These are phyloP conservation scores for Sphyrna mokarran DNA, from an alignment of 2,113 vertebrate species.

Conservation along the genomic window DNA sequence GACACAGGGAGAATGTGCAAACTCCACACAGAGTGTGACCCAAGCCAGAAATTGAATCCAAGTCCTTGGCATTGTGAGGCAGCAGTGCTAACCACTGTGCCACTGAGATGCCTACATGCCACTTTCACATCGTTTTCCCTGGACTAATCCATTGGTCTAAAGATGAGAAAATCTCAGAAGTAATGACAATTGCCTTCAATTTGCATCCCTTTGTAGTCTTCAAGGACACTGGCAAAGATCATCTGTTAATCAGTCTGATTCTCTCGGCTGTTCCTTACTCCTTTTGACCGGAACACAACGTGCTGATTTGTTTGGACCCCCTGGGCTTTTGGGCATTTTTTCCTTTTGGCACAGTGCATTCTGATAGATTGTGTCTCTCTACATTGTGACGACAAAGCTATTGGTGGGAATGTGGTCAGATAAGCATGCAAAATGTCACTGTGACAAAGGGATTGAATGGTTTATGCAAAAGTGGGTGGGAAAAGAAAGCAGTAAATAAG, in stretches of 20 bases:
- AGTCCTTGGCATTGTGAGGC: too few relatives aligned
- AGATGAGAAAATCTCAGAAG: neutral
- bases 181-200: neutral
- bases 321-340: neutral
- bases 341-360: neutral
- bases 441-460: neutral
- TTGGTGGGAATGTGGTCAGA: neutral
- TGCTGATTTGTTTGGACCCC: neutral
- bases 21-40: too few relatives aligned
- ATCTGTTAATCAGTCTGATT: neutral
- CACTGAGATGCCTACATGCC: neutral
- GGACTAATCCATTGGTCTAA: neutral
- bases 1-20: too few relatives aligned
- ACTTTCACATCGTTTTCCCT: neutral
- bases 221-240: neutral
- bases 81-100: too few relatives aligned
- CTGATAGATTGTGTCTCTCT: neutral
- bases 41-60: too few relatives aligned
- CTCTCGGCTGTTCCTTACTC: neutral
- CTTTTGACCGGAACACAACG: neutral
- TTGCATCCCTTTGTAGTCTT: neutral
- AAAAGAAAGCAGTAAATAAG: neutral
- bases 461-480: neutral
- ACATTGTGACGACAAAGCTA: neutral
- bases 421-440: neutral